These are phyloP conservation scores for Helarctos malayanus DNA, from an alignment of 2,797 vertebrate species.

Conservation along the genomic window DNA sequence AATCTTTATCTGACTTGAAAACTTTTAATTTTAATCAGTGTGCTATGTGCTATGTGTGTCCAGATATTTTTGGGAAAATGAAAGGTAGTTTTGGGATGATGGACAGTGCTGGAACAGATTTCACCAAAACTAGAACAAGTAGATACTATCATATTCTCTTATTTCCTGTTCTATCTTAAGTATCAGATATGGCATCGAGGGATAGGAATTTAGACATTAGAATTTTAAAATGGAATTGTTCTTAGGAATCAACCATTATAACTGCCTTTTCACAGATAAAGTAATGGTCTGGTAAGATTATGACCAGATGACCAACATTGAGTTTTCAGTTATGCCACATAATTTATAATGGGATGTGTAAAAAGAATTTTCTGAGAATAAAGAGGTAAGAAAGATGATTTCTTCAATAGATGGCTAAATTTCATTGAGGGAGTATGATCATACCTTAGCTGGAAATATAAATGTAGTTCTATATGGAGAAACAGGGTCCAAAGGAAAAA, in stretches of 20 bases:
- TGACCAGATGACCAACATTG: background rate
- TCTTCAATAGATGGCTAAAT: background rate
- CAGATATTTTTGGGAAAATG: background rate
- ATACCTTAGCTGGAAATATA: background rate
- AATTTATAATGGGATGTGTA: background rate
- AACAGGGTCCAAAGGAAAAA: too few species aligned
- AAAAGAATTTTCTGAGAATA: background rate
- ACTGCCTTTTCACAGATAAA: background rate
- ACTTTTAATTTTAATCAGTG: background rate
- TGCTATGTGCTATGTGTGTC: background rate
- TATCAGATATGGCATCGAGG: background rate
- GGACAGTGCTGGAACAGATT: background rate
- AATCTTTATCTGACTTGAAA: background rate
- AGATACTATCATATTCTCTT: background rate
- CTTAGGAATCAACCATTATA: background rate
- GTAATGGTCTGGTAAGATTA: background rate
- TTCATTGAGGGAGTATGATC: background rate
- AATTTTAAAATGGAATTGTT: background rate
- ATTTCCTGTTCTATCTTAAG: background rate
- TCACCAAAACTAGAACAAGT: background rate
- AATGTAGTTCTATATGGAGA: background rate
- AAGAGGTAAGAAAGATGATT: background rate
- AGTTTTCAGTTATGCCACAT: background rate
- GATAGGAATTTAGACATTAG: background rate
- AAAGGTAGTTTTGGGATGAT: background rate